Base-by-base conservation (phyloP, 2,113 vertebrate species). In the Cynocephalus volans region DNA sequence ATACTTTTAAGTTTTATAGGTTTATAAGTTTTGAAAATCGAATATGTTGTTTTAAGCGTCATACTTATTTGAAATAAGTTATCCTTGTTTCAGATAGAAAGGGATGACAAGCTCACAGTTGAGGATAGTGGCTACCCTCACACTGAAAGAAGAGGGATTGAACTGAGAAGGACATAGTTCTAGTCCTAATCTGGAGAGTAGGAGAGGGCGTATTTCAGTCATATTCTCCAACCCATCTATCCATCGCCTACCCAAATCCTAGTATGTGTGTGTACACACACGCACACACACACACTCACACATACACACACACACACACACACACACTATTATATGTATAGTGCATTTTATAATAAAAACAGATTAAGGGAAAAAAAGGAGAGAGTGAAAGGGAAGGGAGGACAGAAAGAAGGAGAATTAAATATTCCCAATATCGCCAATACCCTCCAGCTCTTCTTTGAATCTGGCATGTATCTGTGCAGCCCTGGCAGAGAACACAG, bases 341-440 rank as follows among this genome's bases (percentile, higher is more conserved):
- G 41, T 41, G 6, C 28, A 41, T 28, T 48, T 87, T 73, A 24
- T 45, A 31, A 52, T 73, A 19, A 36, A 75, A 45, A 26, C 1
- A n/a, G 3, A 3, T 41, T 41, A 41, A 41, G 41, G 41, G 64
- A 52, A 80, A 84, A 19, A 33, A 79, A 33, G 62, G 70, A 54
- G 8, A 36, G 28, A 60, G 33, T 1, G 90, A 26, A 0, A 0
- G 0, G 56, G 21, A n/a, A 85, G 48, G 6, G 77, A 85, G 28
- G 2, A 65, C 60, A 87, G 1, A 64, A 82, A 15, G 24, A 62
- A 26, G 62, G 26, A 31, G 10, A 81, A 86, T 8, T 8, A 65
- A 14, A 79, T 52, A 6, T 50, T 6, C 23, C 15, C n/a, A 41
- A 41, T 41, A 41, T 41, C 4, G 41, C 41, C 41, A 41, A 41